A percentile compares a stretch with the other conserved stretches of the same genome.
phyloP scores from a whole-genome alignment of 2,888 invertebrate genomes.

The Tetanocera ferruginea region DNA sequence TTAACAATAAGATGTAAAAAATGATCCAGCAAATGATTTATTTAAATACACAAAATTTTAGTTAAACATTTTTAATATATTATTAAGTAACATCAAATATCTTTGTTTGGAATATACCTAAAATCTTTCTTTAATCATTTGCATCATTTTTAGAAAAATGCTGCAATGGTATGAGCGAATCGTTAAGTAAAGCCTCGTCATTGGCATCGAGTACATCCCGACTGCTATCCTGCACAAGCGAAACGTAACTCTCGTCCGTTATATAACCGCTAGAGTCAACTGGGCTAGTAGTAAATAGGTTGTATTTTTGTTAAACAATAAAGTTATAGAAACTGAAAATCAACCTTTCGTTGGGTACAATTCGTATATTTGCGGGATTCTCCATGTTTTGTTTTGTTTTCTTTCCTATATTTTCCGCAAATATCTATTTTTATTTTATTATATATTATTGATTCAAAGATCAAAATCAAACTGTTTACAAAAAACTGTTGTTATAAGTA shows the following conservation, averaged over 20 bases:
- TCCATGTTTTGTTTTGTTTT: conserved; percentile 21
- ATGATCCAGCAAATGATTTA: not conserved
- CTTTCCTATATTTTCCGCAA: not conserved
- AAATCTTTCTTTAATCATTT: too few species aligned
- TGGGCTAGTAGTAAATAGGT: conserved; percentile 23
- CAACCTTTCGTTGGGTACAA: conserved; percentile 27
- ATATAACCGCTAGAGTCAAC: conserved; percentile 38
- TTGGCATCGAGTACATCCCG: not conserved
- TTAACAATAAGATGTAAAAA: not conserved
- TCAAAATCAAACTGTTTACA: not conserved
- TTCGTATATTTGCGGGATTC: conserved; percentile 21
- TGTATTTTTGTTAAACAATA: not conserved
- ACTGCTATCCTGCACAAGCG: not conserved
- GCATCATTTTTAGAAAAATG: not conserved
- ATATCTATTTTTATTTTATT: not conserved
- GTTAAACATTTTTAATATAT: too few species aligned
- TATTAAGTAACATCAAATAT: not conserved
- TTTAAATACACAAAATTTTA: not conserved
- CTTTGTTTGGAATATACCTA: not conserved
- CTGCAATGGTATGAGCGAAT: conserved; percentile 16
- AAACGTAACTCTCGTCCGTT: conserved; percentile 36
- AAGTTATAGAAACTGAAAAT: not conserved
- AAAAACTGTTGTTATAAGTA: not conserved
- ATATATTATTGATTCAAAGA: not conserved
- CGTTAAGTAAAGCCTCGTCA: not conserved